These are phyloP conservation scores for Alcedo atthis DNA, from an alignment of 2,797 vertebrate species.

Conservation along the genomic window DNA sequence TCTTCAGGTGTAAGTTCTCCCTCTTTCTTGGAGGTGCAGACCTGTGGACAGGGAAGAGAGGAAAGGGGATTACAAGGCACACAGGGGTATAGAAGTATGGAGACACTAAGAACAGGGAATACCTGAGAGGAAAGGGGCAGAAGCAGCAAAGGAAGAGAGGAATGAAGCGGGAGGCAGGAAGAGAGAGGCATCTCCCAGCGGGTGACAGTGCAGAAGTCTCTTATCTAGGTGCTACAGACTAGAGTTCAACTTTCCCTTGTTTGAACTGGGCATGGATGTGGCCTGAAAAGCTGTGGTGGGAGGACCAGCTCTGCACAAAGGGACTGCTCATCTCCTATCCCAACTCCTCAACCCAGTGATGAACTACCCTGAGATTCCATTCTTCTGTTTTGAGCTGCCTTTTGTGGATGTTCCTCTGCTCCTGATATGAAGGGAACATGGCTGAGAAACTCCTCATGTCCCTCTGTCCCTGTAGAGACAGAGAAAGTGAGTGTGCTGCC, in stretches of 20 bases:
- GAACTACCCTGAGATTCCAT: neutral
- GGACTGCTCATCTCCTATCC: neutral
- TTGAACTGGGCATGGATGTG: neutral
- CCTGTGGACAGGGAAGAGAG: neutral
- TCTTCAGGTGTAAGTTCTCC: neutral
- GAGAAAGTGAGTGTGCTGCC: neutral
- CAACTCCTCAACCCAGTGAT: neutral
- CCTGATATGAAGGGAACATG: rapidly evolving
- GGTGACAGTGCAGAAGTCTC: neutral
- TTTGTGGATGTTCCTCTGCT: neutral
- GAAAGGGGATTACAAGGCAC: neutral
- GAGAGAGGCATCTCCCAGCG: neutral
- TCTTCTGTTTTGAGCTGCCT: neutral
- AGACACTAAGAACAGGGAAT: neutral
- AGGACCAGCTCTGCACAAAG: neutral
- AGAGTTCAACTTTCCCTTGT: neutral
- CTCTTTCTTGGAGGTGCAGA: neutral
- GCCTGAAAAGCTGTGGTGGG: neutral
- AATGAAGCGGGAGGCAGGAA: neutral
- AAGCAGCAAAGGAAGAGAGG: neutral
- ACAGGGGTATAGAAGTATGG: neutral
- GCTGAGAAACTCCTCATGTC: neutral
- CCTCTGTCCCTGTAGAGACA: neutral
- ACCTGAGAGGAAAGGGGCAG: neutral
- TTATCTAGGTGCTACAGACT: neutral